These are phyloP conservation scores for Cossypha niveicapilla DNA, from an alignment of 2,797 vertebrate species.

Conservation along the genomic window DNA sequence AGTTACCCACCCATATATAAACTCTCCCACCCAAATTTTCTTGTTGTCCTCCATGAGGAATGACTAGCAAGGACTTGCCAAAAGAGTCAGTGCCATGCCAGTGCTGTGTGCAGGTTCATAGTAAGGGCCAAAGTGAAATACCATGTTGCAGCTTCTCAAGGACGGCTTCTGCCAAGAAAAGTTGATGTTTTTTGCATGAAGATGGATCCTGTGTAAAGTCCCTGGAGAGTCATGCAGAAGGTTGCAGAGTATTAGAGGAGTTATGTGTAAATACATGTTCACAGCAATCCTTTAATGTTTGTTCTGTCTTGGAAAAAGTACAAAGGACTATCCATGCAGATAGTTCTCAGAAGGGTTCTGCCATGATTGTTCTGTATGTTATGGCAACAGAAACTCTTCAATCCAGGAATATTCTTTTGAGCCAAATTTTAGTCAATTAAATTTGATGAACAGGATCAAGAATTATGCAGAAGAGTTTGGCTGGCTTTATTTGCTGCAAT, in stretches of 20 bases:
- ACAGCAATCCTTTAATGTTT: not conserved
- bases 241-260: not conserved
- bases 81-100: not conserved
- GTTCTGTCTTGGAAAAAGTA: not conserved
- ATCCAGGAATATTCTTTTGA: not conserved
- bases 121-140: not conserved
- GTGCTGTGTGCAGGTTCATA: not conserved
- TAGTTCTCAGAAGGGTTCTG: not conserved
- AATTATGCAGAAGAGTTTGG: not conserved
- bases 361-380: not conserved
- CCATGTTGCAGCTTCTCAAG: not conserved
- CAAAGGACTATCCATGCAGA: not conserved
- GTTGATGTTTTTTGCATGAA: not conserved
- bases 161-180: not conserved
- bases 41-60: not conserved
- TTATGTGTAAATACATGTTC: not conserved
- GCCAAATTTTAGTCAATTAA: not conserved
- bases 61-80: not conserved
- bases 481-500: not conserved
- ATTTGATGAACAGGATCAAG: not conserved
- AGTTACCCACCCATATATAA: not conserved
- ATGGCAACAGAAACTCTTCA: not conserved
- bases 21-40: not conserved
- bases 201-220: not conserved
- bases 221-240: not conserved